Evolutionary conservation across 2,888 invertebrate species (phyloP).

Genomic region (Cheiracanthium punctorium): DNA sequence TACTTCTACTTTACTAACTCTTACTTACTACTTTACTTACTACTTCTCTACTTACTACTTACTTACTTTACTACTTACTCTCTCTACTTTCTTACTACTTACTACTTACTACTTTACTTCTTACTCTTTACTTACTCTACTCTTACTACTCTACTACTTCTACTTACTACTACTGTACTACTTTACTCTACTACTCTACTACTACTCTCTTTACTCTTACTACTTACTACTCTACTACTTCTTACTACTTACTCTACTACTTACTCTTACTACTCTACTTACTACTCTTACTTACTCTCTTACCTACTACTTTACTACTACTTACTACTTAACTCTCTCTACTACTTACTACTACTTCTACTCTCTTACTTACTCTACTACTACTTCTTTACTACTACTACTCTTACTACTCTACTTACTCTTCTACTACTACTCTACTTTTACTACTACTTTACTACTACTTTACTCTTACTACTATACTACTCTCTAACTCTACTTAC

Average conservation of each 20-base stretch:
- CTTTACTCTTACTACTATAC: not conserved
- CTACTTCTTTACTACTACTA: not conserved
- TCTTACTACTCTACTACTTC: no score
- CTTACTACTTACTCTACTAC: no score
- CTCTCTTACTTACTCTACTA: not conserved
- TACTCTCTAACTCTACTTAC: no score
- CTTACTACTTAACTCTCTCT: not conserved
- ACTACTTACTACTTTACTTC: no score
- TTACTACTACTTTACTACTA: not conserved
- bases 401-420: not conserved
- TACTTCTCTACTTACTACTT: no score
- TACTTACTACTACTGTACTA: no score
- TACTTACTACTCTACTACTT: no score
- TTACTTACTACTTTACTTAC: not conserved
- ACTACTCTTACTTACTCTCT: no score
- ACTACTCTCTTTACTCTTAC: not conserved
- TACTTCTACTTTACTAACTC: no score
- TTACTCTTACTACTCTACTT: not conserved
- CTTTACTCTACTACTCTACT: not conserved
- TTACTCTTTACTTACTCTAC: no score
- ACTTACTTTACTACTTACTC: no score
- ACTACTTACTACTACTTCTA: not conserved
- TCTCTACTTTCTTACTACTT: no score
- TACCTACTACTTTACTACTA: not conserved
- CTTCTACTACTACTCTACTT: not conserved